Percentiles rank a stretch among this genome's conserved stretches.
Conservation (phyloP, 2,797 vertebrate species). For the Meriones psammophilus region DNA sequence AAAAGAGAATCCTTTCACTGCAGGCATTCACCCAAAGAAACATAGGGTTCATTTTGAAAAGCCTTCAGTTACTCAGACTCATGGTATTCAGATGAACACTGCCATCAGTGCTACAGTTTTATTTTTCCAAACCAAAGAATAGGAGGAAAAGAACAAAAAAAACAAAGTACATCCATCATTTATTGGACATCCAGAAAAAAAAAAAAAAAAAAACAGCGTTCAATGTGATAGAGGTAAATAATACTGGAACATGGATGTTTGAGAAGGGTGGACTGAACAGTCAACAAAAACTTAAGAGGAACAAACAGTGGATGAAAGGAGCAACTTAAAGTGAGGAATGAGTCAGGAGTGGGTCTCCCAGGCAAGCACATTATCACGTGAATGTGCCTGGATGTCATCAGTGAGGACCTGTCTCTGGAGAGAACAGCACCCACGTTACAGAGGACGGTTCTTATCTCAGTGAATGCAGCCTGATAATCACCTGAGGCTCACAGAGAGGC, state of each 20-base stretch:
- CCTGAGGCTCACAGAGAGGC: background rate
- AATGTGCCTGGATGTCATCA: background rate
- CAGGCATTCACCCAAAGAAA: conserved; percentile 49
- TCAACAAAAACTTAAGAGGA: conserved; percentile 1
- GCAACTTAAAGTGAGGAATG: conserved; percentile 47
- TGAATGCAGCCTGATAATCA: conserved; percentile 5
- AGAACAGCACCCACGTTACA: background rate
- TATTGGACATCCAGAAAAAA: background rate
- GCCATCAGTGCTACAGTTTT: background rate
- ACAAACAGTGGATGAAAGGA: background rate
- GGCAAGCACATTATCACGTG: conserved; percentile 50
- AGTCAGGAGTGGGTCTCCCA: background rate
- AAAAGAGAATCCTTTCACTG: conserved; percentile 64
- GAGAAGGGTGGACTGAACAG: background rate
- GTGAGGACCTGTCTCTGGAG: conserved; percentile 25
- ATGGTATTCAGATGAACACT: background rate
- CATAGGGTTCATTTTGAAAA: conserved; percentile 68
- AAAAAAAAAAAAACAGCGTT: background rate
- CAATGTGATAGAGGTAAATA: background rate
- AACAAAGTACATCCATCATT: background rate
- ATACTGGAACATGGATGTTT: background rate
- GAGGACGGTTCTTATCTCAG: conserved; percentile 55
- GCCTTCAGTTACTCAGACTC: conserved; percentile 7
- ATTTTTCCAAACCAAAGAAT: conserved; percentile 51
- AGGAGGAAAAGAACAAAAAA: background rate